phyloP scores from a whole-genome alignment of 2,888 invertebrate genomes.

The Theodoxus fluviatilis region DNA sequence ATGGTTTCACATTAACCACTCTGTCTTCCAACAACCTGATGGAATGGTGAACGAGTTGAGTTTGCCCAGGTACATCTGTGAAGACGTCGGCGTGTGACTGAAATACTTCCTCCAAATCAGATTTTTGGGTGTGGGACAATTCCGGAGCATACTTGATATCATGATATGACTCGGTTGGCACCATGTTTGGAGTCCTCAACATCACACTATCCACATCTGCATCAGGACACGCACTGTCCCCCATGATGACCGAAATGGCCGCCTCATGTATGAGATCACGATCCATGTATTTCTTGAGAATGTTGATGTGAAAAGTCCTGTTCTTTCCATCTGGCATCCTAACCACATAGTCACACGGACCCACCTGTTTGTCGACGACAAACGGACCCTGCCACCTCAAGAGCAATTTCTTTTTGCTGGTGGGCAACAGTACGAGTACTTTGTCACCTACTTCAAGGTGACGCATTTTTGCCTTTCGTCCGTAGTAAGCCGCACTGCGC shows the following conservation, averaged over 20 bases:
- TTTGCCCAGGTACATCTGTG: constrained; percentile 2
- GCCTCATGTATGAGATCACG: too few relatives aligned
- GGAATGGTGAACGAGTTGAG: not conserved
- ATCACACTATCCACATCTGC: too few relatives aligned
- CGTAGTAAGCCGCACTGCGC: constrained; percentile 31
- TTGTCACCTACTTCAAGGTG: constrained; percentile 31
- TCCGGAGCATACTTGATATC: not conserved
- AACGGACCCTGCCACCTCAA: constrained; percentile 36
- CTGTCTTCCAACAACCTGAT: too few relatives aligned
- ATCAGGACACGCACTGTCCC: too few relatives aligned
- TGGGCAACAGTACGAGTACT: constrained; percentile 37
- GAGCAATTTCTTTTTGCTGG: constrained; percentile 38
- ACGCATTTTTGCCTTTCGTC: constrained; percentile 30
- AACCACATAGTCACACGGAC: constrained; percentile 29
- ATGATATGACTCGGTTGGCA: not conserved
- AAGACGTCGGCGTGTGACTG: not conserved
- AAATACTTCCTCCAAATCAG: not conserved
- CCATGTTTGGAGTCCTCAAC: too few relatives aligned
- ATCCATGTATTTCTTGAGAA: constrained; percentile 13
- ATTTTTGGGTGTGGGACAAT: not conserved
- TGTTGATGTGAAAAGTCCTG: constrained; percentile 17
- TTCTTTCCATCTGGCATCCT: constrained; percentile 29
- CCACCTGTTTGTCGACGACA: constrained; percentile 26
- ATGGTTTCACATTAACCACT: too few relatives aligned
- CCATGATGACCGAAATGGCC: not conserved